Conservation (phyloP, 1,140 invertebrate genomes). For the Drosophila orena region DNA sequence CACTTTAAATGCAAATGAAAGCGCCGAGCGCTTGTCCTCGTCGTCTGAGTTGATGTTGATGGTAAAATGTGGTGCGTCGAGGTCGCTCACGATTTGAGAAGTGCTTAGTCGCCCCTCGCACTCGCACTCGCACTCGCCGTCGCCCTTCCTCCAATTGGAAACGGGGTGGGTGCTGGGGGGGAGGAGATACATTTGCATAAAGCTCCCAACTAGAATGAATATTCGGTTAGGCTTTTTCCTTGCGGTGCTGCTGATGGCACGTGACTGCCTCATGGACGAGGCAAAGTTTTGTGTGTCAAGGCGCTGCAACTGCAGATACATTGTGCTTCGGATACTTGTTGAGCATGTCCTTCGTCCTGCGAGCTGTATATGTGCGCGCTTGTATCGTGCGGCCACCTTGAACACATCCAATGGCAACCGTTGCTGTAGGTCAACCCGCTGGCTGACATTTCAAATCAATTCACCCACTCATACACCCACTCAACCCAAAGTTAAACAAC, state of each 20-base stretch:
- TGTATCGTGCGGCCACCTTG: slow-evolving; percentile 28
- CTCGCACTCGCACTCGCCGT: not conserved
- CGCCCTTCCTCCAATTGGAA: not conserved
- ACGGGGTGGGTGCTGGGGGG: no score
- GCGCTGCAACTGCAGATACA: slow-evolving; percentile 57
- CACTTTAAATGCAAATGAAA: slow-evolving; percentile 83
- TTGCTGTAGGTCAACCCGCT: slow-evolving; percentile 42
- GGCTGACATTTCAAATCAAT: slow-evolving; percentile 64
- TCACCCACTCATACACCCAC: not conserved
- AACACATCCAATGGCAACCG: slow-evolving; percentile 55
- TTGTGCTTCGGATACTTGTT: slow-evolving; percentile 62
- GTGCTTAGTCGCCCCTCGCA: slow-evolving; percentile 35
- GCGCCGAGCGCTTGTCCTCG: slow-evolving; percentile 55
- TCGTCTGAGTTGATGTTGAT: slow-evolving; percentile 57
- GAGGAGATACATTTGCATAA: slow-evolving; percentile 59
- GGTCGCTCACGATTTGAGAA: slow-evolving; percentile 74
- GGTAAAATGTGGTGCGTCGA: slow-evolving; percentile 65
- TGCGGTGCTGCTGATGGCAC: slow-evolving; percentile 50
- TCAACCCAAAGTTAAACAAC: slow-evolving; percentile 32
- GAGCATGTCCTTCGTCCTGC: slow-evolving; percentile 58
- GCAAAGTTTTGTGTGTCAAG: slow-evolving; percentile 70
- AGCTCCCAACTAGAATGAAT: slow-evolving; percentile 71
- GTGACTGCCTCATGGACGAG: slow-evolving; percentile 56
- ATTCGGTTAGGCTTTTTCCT: slow-evolving; percentile 76
- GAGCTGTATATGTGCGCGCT: slow-evolving; percentile 17